These are phyloP conservation scores for Odontomachus brunneus DNA, from an alignment of 1,140 invertebrate genomes.

Conservation along the genomic window DNA sequence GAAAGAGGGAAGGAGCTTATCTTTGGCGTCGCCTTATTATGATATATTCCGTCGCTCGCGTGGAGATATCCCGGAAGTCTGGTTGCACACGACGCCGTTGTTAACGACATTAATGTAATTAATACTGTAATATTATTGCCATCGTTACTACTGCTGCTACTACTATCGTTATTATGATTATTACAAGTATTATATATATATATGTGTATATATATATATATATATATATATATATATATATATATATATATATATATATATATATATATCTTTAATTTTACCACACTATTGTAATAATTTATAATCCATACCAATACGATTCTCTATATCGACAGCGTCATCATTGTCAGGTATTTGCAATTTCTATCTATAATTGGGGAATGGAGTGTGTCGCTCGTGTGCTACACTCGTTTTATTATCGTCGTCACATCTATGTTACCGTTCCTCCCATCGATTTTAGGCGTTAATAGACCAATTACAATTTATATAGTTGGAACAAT, in stretches of 20 bases:
- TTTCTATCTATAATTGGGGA: conserved; percentile 56
- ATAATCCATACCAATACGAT: conserved; percentile 71
- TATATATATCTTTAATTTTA: conserved; percentile 77
- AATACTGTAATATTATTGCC: conserved; percentile 82
- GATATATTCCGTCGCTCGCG: conserved; percentile 69
- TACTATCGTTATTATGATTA: conserved; percentile 78
- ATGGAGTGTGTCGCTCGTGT: not conserved
- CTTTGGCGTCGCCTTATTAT: conserved; percentile 59
- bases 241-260: too few species aligned
- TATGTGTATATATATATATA: too few species aligned
- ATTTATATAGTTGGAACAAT: conserved; percentile 13
- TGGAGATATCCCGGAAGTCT: conserved; percentile 66
- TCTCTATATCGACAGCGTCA: conserved; percentile 61
- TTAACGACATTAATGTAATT: conserved; percentile 80
- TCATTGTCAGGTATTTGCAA: conserved; percentile 66
- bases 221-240: too few species aligned
- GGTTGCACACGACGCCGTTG: conserved; percentile 71
- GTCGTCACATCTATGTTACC: not conserved
- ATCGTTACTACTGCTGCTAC: conserved; percentile 79
- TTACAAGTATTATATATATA: conserved; percentile 79
- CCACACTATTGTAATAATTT: conserved; percentile 74
- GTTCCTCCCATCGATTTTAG: not conserved
- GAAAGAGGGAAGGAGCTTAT: conserved; percentile 25
- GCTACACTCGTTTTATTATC: conserved; percentile 22
- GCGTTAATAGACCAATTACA: not conserved